These are phyloP conservation scores for Nebria ingens DNA, from an alignment of 1,140 invertebrate genomes.

Conservation along the genomic window DNA sequence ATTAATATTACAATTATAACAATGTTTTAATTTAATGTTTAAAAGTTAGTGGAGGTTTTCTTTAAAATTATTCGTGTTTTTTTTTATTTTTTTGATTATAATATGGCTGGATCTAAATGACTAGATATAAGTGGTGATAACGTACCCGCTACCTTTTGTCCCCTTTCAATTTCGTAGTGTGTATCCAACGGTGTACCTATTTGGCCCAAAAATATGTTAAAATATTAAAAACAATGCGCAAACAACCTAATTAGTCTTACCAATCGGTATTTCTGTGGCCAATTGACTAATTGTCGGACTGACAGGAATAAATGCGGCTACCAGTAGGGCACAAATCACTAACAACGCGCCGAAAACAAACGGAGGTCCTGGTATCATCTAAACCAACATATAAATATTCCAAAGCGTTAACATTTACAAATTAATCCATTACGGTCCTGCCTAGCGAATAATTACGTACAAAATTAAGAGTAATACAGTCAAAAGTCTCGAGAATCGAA, in stretches of 20 bases:
- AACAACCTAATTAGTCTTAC: constrained; percentile 21
- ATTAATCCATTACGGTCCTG: no score
- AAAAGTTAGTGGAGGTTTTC: no score
- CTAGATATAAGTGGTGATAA: constrained; percentile 67
- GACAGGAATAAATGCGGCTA: constrained; percentile 86
- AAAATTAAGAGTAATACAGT: no score
- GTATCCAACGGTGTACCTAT: constrained; percentile 60
- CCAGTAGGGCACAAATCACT: constrained; percentile 88
- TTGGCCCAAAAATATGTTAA: constrained; percentile 20
- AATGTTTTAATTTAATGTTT: no score
- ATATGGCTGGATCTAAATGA: not conserved
- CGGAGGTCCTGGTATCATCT: constrained; percentile 93
- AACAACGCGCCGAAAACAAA: constrained; percentile 97
- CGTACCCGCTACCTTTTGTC: constrained; percentile 60
- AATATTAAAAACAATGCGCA: constrained; percentile 12
- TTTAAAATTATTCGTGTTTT: no score
- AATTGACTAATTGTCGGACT: constrained; percentile 39
- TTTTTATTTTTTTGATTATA: no score
- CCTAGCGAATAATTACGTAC: no score
- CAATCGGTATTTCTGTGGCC: constrained; percentile 38
- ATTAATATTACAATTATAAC: no score
- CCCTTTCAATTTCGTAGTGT: constrained; percentile 65
- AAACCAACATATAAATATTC: constrained; percentile 21
- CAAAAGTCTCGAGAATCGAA: no score
- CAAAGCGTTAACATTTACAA: no score